Percentiles rank a stretch among this genome's conserved stretches.
Conservation (phyloP, 2,113 vertebrate genomes). For the Lamprotornis superbus region DNA sequence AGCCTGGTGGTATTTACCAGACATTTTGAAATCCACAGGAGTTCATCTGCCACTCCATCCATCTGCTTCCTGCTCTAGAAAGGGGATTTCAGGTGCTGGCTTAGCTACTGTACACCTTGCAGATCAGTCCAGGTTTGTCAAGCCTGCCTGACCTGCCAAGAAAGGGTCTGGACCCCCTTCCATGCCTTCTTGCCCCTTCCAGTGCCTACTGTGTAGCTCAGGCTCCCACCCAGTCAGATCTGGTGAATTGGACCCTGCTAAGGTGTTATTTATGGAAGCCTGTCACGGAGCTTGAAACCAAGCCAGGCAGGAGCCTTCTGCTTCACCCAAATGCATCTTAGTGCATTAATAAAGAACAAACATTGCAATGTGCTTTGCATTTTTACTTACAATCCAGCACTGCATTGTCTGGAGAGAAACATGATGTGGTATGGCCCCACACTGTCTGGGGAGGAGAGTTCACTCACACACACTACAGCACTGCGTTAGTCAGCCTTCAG, state of each 20-base stretch:
- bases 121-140: neutral
- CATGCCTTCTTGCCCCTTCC: neutral
- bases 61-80: neutral
- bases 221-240: neutral
- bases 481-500: neutral
- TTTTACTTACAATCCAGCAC: conserved; percentile 19
- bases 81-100: neutral
- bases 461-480: neutral
- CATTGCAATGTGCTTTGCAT: conserved; percentile 61
- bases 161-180: neutral
- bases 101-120: neutral
- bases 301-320: conserved; percentile 40
- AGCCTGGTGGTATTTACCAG: neutral
- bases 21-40: neutral
- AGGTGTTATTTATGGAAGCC: conserved; percentile 36
- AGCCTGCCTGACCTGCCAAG: neutral
- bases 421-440: neutral
- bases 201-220: neutral
- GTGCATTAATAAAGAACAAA: conserved; percentile 62
- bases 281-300: conserved; percentile 16
- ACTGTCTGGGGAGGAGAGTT: neutral
- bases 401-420: conserved; percentile 38
- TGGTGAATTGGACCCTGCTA: neutral
- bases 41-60: neutral
- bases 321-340: conserved; percentile 25